Base-by-base conservation (phyloP, 1,140 invertebrate species). In the Maniola jurtina region DNA sequence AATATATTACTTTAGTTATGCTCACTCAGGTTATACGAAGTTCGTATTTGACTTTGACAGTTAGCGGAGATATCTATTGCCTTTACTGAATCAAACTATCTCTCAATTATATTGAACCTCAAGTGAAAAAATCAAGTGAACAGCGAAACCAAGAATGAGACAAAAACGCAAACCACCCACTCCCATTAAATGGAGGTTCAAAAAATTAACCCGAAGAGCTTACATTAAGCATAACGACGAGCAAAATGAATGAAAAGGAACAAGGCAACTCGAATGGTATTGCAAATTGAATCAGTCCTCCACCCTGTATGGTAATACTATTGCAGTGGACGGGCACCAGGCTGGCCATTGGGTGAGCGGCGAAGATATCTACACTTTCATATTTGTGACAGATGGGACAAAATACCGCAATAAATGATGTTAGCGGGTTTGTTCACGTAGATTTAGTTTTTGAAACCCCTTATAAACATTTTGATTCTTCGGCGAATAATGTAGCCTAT, bases 211-310 rank as follows among this genome's bases (percentile, higher is more conserved):
- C 55, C 55, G 35, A 57, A 57, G 34, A 15, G 55, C 35, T 11
- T 13, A 13, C 15, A 57, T 57, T 57, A 57, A 57, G 35, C 55
- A 57, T 57, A 57, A 57, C 55, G 55, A 13, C 55, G 35, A 68
- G 62, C 56, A 57, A 61, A 65, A 61, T 36, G 57, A 63, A 66
- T 67, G 63, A 68, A 63, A 70, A 59, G 62, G 61, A 68, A 55
- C 67, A 64, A 68, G 74, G 64, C 70, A 55, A 70, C 64, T 67
- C 61, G 68, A 75, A 73, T 65, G 58, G 59, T 68, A 79, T 72
- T 70, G 73, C 68, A 73, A 77, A 77, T 75, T 69, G 77, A 80
- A 80, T 79, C 73, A 75, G 72, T 64, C 55, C 61, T 67, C 67
- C 71, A 40, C 61, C 70, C 56, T 66, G 71, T 71, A 73, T 75